A percentile compares a stretch with the other conserved stretches of the same genome.
These are phyloP conservation scores for Andricus grossulariae DNA, from an alignment of 1,140 invertebrate genomes.

Conservation along the genomic window DNA sequence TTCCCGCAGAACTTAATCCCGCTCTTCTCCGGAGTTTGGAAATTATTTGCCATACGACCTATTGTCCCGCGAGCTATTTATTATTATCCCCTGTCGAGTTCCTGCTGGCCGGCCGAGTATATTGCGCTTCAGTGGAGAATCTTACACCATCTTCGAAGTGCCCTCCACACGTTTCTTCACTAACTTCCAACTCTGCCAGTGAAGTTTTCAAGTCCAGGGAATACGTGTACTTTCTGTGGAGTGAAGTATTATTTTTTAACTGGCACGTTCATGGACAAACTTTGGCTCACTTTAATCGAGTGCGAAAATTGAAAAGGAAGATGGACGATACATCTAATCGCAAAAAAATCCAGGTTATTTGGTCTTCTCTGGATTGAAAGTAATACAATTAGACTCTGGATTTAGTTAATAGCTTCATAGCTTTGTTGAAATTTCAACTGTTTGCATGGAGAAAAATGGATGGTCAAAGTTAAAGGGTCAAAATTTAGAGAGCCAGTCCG, in stretches of 20 bases:
- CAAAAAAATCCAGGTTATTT: no score
- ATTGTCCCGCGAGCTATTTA: constrained; percentile 61
- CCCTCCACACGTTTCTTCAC: constrained; percentile 27
- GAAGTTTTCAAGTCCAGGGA: constrained; percentile 21
- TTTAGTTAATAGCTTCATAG: no score
- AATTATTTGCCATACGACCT: constrained; percentile 50
- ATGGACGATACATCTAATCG: not conserved
- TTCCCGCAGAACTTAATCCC: constrained; percentile 35
- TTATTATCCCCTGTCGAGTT: constrained; percentile 63
- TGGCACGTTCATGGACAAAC: not conserved
- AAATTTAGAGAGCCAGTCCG: no score
- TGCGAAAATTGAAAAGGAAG: constrained; percentile 1
- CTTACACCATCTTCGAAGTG: constrained; percentile 13
- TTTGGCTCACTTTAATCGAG: not conserved
- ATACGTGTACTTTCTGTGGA: constrained; percentile 19
- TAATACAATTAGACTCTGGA: no score
- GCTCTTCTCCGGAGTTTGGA: constrained; percentile 39
- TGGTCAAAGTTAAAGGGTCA: no score
- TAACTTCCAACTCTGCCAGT: constrained; percentile 24
- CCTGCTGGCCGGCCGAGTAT: constrained; percentile 23
- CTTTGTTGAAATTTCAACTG: no score
- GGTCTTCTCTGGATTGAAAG: no score
- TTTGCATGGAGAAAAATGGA: no score
- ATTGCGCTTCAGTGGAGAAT: constrained; percentile 8
- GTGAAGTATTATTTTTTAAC: constrained; percentile 32